phyloP scores from a whole-genome alignment of 2,113 vertebrate species.

The Dolichallabes microphthalmus region DNA sequence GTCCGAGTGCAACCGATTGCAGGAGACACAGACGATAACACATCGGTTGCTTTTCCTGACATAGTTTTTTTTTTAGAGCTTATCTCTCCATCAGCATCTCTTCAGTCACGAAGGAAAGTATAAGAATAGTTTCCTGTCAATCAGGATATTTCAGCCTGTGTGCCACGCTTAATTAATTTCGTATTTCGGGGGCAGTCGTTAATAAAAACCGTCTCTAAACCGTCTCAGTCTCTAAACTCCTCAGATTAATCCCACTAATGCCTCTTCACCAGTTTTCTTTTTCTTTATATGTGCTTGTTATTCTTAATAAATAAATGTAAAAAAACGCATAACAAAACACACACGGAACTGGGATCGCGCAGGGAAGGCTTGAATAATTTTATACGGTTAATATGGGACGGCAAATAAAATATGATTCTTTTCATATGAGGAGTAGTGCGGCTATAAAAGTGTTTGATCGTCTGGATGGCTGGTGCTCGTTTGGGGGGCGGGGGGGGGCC shows the following conservation, averaged over 20 bases:
- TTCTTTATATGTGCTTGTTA: constrained; percentile 5
- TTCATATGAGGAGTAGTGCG: constrained; percentile 7
- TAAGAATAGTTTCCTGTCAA: constrained; percentile 47
- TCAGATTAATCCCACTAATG: constrained; percentile 45
- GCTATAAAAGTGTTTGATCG: constrained; percentile 26
- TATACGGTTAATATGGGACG: neutral
- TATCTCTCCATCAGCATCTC: neutral
- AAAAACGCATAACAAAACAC: neutral
- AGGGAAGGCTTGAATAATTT: neutral
- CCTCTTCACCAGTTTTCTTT: constrained; percentile 33
- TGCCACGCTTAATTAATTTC: constrained; percentile 48
- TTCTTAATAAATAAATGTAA: neutral
- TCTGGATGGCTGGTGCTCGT: neutral
- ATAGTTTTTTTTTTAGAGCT: neutral
- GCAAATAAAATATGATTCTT: neutral
- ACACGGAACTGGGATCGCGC: too few relatives aligned
- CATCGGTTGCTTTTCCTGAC: neutral
- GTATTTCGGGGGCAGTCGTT: constrained; percentile 43
- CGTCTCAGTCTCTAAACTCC: constrained; percentile 14
- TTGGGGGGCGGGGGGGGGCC: too few relatives aligned
- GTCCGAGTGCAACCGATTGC: neutral
- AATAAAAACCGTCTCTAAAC: neutral
- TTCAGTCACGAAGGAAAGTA: constrained; percentile 5
- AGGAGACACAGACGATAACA: neutral
- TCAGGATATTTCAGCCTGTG: constrained; percentile 38